phyloP scores from a whole-genome alignment of 2,797 vertebrate genomes.

The Microcaecilia unicolor region DNA sequence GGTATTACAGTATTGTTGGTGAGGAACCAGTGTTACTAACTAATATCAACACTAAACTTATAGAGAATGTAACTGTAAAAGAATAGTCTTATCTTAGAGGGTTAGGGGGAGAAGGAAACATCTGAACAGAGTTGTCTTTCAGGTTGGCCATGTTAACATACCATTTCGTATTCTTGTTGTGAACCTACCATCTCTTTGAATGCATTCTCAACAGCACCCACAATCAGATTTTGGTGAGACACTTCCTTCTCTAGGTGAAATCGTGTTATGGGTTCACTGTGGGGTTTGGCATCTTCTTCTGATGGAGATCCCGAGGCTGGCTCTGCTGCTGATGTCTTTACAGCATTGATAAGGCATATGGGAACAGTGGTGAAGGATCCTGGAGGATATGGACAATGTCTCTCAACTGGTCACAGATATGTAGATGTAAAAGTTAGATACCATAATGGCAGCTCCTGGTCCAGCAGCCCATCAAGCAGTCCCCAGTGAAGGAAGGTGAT shows the following conservation, averaged over 20 bases:
- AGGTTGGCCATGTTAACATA: too few species aligned
- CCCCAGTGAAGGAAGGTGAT: conserved; percentile 89
- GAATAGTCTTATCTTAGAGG: too few species aligned
- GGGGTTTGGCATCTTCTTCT: conserved; percentile 51
- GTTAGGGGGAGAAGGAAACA: too few species aligned
- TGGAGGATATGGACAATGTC: conserved; percentile 84
- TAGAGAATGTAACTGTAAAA: too few species aligned
- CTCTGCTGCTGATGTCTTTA: too few species aligned
- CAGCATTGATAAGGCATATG: conserved; percentile 66
- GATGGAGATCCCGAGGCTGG: conserved; percentile 36
- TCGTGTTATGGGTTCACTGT: conserved; percentile 54
- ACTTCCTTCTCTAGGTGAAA: conserved; percentile 89
- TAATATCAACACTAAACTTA: too few species aligned
- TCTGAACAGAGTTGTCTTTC: too few species aligned
- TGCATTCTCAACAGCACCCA: conserved; percentile 90
- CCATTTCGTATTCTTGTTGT: too few species aligned
- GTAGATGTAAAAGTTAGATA: conserved; percentile 79
- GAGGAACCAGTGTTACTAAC: too few species aligned
- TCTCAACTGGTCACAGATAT: conserved; percentile 80
- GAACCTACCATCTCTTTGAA: conserved; percentile 86
- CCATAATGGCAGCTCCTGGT: conserved; percentile 83
- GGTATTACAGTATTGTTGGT: too few species aligned
- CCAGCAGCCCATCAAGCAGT: conserved; percentile 89
- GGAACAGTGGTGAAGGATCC: conserved; percentile 68
- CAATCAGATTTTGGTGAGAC: conserved; percentile 81